phyloP scores from a whole-genome alignment of 2,888 invertebrate genomes.

The Callosobruchus maculatus region DNA sequence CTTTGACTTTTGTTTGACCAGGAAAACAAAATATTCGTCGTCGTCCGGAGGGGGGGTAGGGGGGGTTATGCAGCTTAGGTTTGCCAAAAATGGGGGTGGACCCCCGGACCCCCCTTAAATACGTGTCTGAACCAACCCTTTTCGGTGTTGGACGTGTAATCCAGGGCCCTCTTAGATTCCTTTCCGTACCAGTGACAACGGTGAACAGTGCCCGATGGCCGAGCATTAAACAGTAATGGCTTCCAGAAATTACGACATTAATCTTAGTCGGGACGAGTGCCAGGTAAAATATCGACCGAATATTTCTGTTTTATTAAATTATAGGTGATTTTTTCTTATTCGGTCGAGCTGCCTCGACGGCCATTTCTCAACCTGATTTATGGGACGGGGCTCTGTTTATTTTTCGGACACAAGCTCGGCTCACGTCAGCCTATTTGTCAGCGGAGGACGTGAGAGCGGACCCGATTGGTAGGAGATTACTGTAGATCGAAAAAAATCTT shows the following conservation, averaged over 20 bases:
- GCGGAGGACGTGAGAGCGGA: background rate
- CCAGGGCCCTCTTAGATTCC: background rate
- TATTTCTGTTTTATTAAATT: conserved; percentile 43
- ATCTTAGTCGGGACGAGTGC: conserved; percentile 43
- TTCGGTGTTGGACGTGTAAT: background rate
- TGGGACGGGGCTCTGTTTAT: conserved; percentile 8
- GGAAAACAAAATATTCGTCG: too few relatives aligned
- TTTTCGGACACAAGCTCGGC: background rate
- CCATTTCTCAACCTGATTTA: conserved; percentile 10
- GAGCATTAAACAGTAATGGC: conserved; percentile 41
- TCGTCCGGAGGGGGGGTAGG: too few relatives aligned
- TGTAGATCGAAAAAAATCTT: background rate
- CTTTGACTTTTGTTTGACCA: too few relatives aligned
- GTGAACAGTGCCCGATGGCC: conserved; percentile 33
- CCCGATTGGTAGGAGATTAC: background rate
- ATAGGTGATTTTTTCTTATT: conserved; percentile 22
- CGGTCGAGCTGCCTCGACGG: background rate
- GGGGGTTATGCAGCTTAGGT: too few relatives aligned
- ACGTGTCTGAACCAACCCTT: too few relatives aligned
- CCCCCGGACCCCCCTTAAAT: too few relatives aligned
- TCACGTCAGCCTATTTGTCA: background rate
- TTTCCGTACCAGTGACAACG: conserved; percentile 34
- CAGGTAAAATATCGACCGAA: conserved; percentile 44
- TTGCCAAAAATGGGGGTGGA: too few relatives aligned
- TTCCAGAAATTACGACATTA: conserved; percentile 46